Base-by-base conservation (phyloP, 2,797 vertebrate genomes). In the Gallinago nigripennis region DNA sequence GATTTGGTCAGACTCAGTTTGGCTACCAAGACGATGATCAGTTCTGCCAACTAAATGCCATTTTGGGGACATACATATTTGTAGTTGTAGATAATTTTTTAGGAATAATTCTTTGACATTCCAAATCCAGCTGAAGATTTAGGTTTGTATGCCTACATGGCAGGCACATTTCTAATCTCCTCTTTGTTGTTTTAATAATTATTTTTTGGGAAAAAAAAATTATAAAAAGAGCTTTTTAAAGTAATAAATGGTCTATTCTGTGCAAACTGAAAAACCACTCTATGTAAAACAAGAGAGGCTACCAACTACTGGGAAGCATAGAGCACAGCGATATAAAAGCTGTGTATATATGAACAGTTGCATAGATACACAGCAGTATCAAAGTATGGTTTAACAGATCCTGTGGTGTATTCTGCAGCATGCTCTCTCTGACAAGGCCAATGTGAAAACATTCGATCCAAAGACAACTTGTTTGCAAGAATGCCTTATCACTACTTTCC, bases 401-500 rank as follows among this genome's bases (percentile, higher is more conserved):
- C 65, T 78, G 41, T 63, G 93, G 43, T 98, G 6, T 98, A 9
- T 97, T 97, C 97, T 97, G 68, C 98, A 99, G 99, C 99, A 99
- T 84, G 99, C 99, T 50, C 97, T 99, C 86, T 99, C 99, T 43
- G 99, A 99, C 85, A 98, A 99, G 95, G 99, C 99, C 28, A 97
- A 97, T 19, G 99, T 99, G 96, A 99, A 98, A 98, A 96, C 98
- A 91, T 99, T 99, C 12, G 99, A 99, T 96, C 99, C 99, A 33
- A 98, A 98, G 97, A 98, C 98, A 68, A 99, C 99, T 76, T 99
- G 99, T 97, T 97, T 98, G 90, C 99, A 99, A 97, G 99, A 99
- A 97, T 99, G 99, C 97, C 98, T 99, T 96, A 99, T 99, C 97
- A 99, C 99, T 58, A 99, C 99, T 88, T 99, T 99, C 97, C 99